Percentiles rank a stretch among this genome's conserved stretches.
phyloP scores from a whole-genome alignment of 2,888 invertebrate genomes.

The Subacronicta megacephala region DNA sequence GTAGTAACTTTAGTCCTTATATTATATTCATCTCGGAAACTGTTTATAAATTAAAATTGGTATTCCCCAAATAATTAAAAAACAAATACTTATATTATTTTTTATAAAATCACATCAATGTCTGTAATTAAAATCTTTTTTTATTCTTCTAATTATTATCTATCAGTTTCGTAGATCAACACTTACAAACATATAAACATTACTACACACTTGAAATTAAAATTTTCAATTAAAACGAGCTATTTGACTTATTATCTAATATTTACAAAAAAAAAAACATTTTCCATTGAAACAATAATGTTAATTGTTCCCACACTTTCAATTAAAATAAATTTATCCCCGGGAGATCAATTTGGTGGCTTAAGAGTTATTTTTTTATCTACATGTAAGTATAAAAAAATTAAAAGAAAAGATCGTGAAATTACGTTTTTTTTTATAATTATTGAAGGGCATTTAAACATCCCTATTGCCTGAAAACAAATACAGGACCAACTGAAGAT shows the following conservation, averaged over 20 bases:
- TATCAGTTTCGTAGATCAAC: conserved; percentile 8
- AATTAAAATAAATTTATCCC: conserved; percentile 28
- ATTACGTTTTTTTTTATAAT: no score
- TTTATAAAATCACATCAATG: not conserved
- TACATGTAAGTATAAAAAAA: no score
- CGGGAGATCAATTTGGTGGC: conserved; percentile 49
- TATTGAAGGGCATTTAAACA: no score
- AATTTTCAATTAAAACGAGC: conserved; percentile 23
- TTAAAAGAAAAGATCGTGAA: no score
- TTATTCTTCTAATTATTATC: not conserved
- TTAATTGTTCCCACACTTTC: conserved; percentile 58
- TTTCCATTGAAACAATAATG: conserved; percentile 43
- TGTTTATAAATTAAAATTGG: not conserved
- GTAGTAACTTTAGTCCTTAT: conserved; percentile 14
- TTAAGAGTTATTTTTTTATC: conserved; percentile 16
- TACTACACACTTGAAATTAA: conserved; percentile 30
- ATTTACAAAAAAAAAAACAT: conserved; percentile 44
- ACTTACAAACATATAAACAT: conserved; percentile 10
- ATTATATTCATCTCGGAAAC: conserved; percentile 18
- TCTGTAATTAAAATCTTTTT: not conserved
- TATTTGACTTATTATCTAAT: conserved; percentile 24
- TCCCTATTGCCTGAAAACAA: no score
- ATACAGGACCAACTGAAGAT: no score
- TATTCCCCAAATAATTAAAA: not conserved
- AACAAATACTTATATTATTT: not conserved